A percentile compares a stretch with the other conserved stretches of the same genome.
These are phyloP conservation scores for Antedon mediterranea DNA, from an alignment of 53 echinoderm and acorn worm genomes.

Conservation along the genomic window DNA sequence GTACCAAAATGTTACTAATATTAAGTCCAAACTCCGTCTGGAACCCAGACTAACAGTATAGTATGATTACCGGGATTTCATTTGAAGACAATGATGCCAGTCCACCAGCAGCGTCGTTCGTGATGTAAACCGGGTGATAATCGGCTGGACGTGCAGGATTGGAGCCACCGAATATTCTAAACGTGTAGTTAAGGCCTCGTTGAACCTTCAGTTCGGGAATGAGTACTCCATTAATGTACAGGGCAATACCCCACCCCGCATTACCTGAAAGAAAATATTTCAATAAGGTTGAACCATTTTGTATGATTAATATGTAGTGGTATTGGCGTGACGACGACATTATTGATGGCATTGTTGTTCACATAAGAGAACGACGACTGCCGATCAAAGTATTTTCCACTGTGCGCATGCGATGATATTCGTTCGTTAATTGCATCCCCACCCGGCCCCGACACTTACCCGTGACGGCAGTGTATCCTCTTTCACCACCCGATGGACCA, in stretches of 20 bases:
- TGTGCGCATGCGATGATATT: too few relatives aligned
- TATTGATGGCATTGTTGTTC: too few relatives aligned
- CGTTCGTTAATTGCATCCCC: too few relatives aligned
- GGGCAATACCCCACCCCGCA: conserved; percentile 65
- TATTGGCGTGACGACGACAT: too few relatives aligned
- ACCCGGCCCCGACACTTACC: conserved; percentile 42
- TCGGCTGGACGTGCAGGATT: conserved; percentile 28
- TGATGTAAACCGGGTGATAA: conserved; percentile 86
- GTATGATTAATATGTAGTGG: too few relatives aligned
- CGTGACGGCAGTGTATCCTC: conserved; percentile 61
- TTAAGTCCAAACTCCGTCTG: too few relatives aligned
- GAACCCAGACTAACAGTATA: neutral
- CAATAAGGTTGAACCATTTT: too few relatives aligned
- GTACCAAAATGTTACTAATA: too few relatives aligned
- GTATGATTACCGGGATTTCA: conserved; percentile 32
- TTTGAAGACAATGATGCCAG: conserved; percentile 24
- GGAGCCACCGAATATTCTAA: conserved; percentile 48
- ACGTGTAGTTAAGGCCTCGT: conserved; percentile 57
- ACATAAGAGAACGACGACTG: too few relatives aligned
- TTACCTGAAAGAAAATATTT: conserved; percentile 8
- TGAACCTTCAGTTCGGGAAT: conserved; percentile 60
- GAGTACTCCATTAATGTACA: conserved; percentile 54
- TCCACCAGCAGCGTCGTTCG: conserved; percentile 45
- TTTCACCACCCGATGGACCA: conserved; percentile 62
- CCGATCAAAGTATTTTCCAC: too few relatives aligned